These are phyloP conservation scores for Heliothis virescens DNA, from an alignment of 1,140 invertebrate genomes.

Conservation along the genomic window DNA sequence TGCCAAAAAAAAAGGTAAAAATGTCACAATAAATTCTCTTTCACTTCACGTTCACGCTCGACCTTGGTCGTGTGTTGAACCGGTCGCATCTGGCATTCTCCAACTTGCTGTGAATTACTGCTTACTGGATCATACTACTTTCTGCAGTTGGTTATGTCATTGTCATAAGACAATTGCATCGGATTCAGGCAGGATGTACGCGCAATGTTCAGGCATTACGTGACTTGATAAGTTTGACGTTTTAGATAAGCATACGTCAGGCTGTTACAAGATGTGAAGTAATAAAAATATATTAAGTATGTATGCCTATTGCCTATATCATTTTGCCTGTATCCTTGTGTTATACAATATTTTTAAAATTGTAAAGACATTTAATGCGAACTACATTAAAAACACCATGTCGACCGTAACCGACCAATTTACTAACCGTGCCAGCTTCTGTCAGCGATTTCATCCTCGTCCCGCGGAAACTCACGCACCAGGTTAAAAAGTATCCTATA, in stretches of 20 bases:
- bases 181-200: neutral
- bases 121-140: conserved; percentile 8
- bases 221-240: neutral
- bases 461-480: too few relatives aligned
- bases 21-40: conserved; percentile 11
- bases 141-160: neutral
- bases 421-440: too few relatives aligned
- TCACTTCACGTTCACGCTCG: neutral
- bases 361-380: too few relatives aligned
- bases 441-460: too few relatives aligned
- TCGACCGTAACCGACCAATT: too few relatives aligned
- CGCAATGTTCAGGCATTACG: neutral
- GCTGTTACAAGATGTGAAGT: too few relatives aligned
- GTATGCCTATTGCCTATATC: too few relatives aligned
- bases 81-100: neutral
- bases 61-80: conserved; percentile 21
- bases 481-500: too few relatives aligned
- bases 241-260: neutral
- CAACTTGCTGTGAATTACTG: conserved; percentile 1
- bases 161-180: neutral
- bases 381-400: too few relatives aligned
- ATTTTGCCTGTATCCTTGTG: too few relatives aligned
- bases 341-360: too few relatives aligned
- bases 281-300: too few relatives aligned
- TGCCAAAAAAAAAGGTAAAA: neutral